Conservation (phyloP, 1,140 invertebrate species). For the Macrobrachium rosenbergii region DNA sequence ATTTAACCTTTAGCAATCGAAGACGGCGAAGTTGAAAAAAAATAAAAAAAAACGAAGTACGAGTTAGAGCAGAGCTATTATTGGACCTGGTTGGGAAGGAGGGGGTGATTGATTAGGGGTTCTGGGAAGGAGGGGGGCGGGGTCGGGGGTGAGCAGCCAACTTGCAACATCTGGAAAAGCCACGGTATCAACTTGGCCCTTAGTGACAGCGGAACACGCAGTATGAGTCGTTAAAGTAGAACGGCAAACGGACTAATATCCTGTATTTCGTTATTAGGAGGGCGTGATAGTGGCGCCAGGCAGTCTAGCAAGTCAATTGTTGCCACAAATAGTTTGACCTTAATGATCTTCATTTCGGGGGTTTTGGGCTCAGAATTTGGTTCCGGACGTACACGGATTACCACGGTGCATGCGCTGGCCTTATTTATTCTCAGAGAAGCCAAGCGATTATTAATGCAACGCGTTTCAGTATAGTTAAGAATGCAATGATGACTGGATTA, state of each 20-base stretch:
- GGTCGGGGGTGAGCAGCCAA: neutral
- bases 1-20: too few species aligned
- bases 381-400: too few species aligned
- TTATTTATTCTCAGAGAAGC: too few species aligned
- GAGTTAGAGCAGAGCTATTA: neutral
- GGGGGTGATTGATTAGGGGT: neutral
- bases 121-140: too few species aligned
- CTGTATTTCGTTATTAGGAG: neutral
- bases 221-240: neutral
- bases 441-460: too few species aligned
- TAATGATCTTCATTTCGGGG: too few species aligned
- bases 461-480: too few species aligned
- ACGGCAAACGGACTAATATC: neutral
- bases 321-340: neutral
- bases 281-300: constrained; percentile 10
- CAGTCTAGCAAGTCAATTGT: constrained; percentile 12
- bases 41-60: neutral
- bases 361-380: too few species aligned
- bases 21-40: too few species aligned
- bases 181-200: neutral
- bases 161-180: neutral
- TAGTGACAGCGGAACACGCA: neutral
- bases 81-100: neutral
- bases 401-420: too few species aligned
- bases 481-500: neutral